Percentiles rank a stretch among this genome's conserved stretches.
Conservation (phyloP, 2,888 invertebrate genomes). For the Ommatoiulus sabulosus region DNA sequence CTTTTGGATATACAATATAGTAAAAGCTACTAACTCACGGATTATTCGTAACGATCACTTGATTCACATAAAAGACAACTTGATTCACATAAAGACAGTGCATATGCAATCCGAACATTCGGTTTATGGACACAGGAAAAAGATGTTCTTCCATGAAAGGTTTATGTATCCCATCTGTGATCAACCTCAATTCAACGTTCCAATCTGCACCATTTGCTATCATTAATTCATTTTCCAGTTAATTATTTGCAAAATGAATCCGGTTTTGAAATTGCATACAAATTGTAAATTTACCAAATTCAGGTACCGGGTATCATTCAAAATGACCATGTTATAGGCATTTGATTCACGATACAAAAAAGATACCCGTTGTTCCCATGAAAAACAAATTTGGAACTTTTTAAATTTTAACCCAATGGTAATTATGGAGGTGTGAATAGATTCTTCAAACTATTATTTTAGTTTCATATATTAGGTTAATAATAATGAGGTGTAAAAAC, state of each 20-base stretch:
- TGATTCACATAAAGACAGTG: not conserved
- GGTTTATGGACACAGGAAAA: not conserved
- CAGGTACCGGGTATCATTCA: too few species aligned
- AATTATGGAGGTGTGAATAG: not conserved
- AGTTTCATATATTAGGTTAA: not conserved
- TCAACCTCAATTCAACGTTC: not conserved
- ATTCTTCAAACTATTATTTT: not conserved
- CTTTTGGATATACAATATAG: not conserved
- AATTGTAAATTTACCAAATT: too few species aligned
- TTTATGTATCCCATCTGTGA: constrained; percentile 37
- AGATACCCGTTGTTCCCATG: too few species aligned
- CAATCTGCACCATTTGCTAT: not conserved
- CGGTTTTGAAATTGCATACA: too few species aligned
- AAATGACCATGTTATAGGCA: too few species aligned
- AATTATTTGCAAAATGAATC: not conserved
- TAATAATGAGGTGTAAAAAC: not conserved
- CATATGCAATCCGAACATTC: not conserved
- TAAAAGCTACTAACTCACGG: not conserved
- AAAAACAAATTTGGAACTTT: too few species aligned
- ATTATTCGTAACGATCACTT: not conserved
- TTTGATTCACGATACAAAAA: too few species aligned
- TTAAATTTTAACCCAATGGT: not conserved
- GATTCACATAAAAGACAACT: not conserved
- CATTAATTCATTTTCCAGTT: not conserved
- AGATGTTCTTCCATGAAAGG: not conserved